Evolutionary conservation across 1,140 invertebrate species (phyloP).

Genomic region (Bombus waltoni): DNA sequence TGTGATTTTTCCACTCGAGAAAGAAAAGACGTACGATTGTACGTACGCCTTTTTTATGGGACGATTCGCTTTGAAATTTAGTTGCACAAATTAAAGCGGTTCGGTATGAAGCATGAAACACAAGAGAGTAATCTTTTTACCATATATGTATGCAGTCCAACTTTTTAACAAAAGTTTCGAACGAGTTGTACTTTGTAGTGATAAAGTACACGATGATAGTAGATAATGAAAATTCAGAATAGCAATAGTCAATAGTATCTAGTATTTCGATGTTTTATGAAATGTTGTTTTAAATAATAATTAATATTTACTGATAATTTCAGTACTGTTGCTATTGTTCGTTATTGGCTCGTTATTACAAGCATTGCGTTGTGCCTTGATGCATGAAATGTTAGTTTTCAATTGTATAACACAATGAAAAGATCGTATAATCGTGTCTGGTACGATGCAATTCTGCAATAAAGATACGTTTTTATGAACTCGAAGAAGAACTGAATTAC

Average conservation of each 20-base stretch:
- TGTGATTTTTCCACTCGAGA: background rate
- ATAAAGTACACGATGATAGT: too few species aligned
- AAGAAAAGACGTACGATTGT: background rate
- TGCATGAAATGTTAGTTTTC: background rate
- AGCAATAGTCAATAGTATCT: background rate
- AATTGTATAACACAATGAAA: conserved; percentile 3
- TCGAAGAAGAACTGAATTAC: background rate
- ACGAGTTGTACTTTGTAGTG: too few species aligned
- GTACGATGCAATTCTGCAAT: background rate
- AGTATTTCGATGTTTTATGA: background rate
- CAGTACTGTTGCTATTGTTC: background rate
- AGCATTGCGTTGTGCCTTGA: background rate
- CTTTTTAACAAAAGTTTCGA: too few species aligned
- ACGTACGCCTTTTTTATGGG: background rate
- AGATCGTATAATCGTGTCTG: background rate
- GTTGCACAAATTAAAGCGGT: background rate
- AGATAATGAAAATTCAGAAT: background rate
- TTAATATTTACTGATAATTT: conserved; percentile 9
- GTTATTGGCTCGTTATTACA: background rate
- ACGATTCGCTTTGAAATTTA: background rate
- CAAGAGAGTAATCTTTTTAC: background rate
- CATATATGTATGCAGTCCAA: too few species aligned
- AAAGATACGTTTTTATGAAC: background rate
- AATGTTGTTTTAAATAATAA: conserved; percentile 14
- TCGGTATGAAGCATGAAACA: background rate